Evolutionary conservation across 2,113 vertebrate species (phyloP).

Genomic region (Anguilla rostrata): DNA sequence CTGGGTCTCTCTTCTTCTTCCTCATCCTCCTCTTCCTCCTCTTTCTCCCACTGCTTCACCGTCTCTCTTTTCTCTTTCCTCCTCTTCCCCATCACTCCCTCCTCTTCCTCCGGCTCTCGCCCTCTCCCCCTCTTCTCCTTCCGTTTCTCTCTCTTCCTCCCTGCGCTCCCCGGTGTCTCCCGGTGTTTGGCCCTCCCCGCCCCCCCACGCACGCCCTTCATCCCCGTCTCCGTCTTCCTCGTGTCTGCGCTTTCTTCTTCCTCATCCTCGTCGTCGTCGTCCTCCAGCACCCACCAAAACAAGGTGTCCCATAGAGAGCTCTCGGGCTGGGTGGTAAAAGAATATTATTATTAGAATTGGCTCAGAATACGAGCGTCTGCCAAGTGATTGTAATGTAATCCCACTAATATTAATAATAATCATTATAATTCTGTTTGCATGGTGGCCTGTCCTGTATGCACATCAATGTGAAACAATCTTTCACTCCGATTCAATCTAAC

Average conservation of each 20-base stretch:
- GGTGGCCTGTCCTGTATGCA: too few relatives aligned
- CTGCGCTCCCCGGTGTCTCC: constrained; percentile 50
- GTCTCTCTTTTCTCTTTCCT: constrained; percentile 8
- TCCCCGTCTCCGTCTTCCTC: constrained; percentile 34
- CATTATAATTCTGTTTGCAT: too few relatives aligned
- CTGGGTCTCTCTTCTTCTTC: constrained; percentile 16
- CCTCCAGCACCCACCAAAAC: constrained; percentile 68
- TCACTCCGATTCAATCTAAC: too few relatives aligned
- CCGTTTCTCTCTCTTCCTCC: constrained; percentile 44
- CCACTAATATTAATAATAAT: too few relatives aligned
- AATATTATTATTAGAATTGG: too few relatives aligned
- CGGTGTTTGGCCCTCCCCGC: constrained; percentile 49
- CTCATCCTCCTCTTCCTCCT: constrained; percentile 33
- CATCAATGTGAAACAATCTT: too few relatives aligned
- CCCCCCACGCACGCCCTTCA: constrained; percentile 16
- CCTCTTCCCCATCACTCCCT: constrained; percentile 30
- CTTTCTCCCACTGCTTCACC: constrained; percentile 20
- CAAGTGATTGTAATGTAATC: too few relatives aligned
- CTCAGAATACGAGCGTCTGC: too few relatives aligned
- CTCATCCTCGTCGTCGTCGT: constrained; percentile 55
- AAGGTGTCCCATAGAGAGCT: constrained; percentile 76
- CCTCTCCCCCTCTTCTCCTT: constrained; percentile 18
- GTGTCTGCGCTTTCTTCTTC: constrained; percentile 38
- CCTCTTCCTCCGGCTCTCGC: constrained; percentile 41
- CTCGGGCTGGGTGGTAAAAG: constrained; percentile 59